These are phyloP conservation scores for Endotricha flammealis DNA, from an alignment of 2,888 invertebrate genomes.

Conservation along the genomic window DNA sequence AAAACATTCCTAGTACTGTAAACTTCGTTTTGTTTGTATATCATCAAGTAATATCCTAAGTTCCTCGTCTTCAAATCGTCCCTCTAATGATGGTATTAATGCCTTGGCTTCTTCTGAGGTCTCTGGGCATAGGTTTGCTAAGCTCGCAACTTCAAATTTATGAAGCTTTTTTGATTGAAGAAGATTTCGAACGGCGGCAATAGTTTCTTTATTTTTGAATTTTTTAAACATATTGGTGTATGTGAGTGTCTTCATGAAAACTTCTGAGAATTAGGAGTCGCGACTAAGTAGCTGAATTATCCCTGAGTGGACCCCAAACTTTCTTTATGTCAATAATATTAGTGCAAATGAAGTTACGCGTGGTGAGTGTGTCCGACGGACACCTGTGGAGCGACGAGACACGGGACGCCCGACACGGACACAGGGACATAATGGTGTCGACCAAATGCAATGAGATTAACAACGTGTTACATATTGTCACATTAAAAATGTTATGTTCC, in stretches of 20 bases:
- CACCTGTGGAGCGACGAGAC: too few relatives aligned
- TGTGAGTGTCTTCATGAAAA: conserved; percentile 97
- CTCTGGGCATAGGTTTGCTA: conserved; percentile 99
- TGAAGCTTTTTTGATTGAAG: conserved; percentile 96
- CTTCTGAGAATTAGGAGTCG: conserved; percentile 98
- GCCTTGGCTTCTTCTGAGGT: conserved; percentile 99
- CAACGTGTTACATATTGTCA: too few relatives aligned
- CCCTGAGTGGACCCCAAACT: too few relatives aligned
- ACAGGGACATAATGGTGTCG: too few relatives aligned
- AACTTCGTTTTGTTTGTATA: conserved; percentile 98
- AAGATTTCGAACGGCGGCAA: conserved; percentile 94
- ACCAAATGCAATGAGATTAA: too few relatives aligned
- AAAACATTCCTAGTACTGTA: conserved; percentile 90
- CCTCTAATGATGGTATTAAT: conserved; percentile 96
- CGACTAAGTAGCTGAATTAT: too few relatives aligned
- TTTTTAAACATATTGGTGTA: conserved; percentile 98
- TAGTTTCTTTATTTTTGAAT: conserved; percentile 99
- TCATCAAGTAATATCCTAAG: conserved; percentile 97
- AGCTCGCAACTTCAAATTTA: conserved; percentile 97
- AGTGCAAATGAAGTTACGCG: too few relatives aligned
- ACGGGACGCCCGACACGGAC: too few relatives aligned
- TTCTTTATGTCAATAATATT: too few relatives aligned
- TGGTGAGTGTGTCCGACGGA: too few relatives aligned
- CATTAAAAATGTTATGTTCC: too few relatives aligned
- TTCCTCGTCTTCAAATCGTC: conserved; percentile 98